Conservation (phyloP, 2,888 invertebrate species). For the Papilio protenor region DNA sequence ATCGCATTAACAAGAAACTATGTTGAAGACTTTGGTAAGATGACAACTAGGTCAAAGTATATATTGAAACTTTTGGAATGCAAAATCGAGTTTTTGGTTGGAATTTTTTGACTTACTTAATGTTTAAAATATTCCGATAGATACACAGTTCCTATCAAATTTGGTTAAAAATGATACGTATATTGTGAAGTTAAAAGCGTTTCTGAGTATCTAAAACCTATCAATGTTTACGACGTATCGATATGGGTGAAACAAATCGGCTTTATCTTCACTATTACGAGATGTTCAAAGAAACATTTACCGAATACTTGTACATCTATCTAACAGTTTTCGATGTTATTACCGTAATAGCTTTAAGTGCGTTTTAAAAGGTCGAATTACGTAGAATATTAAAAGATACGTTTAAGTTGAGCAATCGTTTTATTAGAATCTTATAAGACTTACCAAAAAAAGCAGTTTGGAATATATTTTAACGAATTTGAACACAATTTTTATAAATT, state of each 20-base stretch:
- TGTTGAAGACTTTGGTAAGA: background rate
- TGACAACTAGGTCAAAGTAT: background rate
- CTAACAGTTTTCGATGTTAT: background rate
- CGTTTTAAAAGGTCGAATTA: constrained; percentile 11
- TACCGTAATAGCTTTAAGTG: background rate
- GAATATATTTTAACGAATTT: too few species aligned
- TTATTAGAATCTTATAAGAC: background rate
- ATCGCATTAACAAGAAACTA: constrained; percentile 38
- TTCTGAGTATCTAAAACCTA: constrained; percentile 20
- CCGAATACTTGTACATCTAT: constrained; percentile 2
- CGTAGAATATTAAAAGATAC: background rate
- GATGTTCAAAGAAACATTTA: constrained; percentile 16
- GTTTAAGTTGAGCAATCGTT: too few species aligned
- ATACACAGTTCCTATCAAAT: background rate
- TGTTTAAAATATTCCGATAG: background rate
- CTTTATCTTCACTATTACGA: constrained; percentile 13
- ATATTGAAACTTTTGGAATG: background rate
- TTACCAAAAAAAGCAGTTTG: too few species aligned
- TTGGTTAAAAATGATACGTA: constrained; percentile 10
- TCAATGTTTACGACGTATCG: constrained; percentile 27
- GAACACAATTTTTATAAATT: too few species aligned
- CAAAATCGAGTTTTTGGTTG: background rate
- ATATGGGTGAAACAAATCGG: constrained; percentile 25
- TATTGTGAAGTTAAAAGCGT: constrained; percentile 24
- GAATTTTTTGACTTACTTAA: background rate